Base-by-base conservation (phyloP, 2,888 invertebrate genomes). In the Epistrophella euchroma region DNA sequence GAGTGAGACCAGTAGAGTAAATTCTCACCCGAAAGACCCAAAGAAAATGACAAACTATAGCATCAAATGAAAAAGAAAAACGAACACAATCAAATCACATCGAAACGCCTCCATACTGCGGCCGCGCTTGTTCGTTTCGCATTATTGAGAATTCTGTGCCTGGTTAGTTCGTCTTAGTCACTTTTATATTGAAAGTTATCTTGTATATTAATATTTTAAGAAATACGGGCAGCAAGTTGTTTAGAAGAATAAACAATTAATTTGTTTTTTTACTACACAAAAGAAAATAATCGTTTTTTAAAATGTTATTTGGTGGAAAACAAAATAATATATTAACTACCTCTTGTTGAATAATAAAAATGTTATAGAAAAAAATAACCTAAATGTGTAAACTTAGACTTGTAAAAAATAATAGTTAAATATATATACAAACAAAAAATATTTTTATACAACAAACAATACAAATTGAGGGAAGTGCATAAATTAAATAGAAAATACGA, bases 381-480 rank as follows among this genome's bases (percentile, higher is more conserved):
- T 40, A 62, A 13, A 60, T 74, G 60, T 60, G 56, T 56, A 45
- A 58, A 64, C 40, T 58, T 19, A 77, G 60, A 68, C 58, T 82
- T 62, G 40, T 55, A 28, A 74, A 70, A 72, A 22, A 73, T n/a
- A 45, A 72, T 74, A 71, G 13, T 68, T 62, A 47, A 60, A 75
- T 68, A 66, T 47, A 50, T 43, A 62, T 40, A 70, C 17, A 78
- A 56, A 43, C 37, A 70, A 66, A 70, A 66, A 72, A 68, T 72
- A 80, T 79, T 80, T 84, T 84, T 79, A 71, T 80, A 79, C 74
- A 75, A 58, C n/a, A 58, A 43, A 40, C 13, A 43, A 45, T 19
- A 22, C n/a, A 19, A 37, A 19, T 17, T 52, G 35, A 64, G 47
- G n/a, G n/a, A 68, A 68, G 47, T 52, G 19, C 40, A 78, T 68